Conservation (phyloP, 2,888 invertebrate species). For the Balanococcus diminutus region DNA sequence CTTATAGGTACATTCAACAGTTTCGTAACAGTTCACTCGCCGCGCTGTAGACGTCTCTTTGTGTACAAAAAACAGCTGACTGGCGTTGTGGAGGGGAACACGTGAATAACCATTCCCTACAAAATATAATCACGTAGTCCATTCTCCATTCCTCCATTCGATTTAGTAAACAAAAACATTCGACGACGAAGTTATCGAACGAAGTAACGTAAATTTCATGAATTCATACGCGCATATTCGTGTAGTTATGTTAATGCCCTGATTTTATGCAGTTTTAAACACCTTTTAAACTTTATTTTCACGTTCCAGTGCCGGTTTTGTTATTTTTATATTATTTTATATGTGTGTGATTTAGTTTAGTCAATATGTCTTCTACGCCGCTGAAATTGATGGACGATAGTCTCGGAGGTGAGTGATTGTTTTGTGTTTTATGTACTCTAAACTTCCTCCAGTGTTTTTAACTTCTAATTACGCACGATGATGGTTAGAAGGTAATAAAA, state of each 20-base stretch:
- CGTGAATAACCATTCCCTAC: constrained; percentile 10
- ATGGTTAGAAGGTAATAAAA: not conserved
- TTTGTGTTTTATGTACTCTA: not conserved
- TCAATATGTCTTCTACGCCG: constrained; percentile 32
- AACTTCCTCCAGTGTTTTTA: not conserved
- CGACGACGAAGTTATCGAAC: constrained; percentile 16
- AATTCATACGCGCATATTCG: not conserved
- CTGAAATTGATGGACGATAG: constrained; percentile 18
- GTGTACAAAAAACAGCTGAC: constrained; percentile 3
- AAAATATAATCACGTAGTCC: constrained; percentile 24
- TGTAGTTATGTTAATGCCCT: constrained; percentile 26
- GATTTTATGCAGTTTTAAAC: not conserved
- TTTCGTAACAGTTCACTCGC: not conserved
- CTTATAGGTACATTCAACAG: too few species aligned
- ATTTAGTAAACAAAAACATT: constrained; percentile 37
- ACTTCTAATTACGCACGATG: not conserved
- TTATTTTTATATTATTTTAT: constrained; percentile 16
- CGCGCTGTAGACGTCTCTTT: not conserved
- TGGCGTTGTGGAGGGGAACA: constrained; percentile 3
- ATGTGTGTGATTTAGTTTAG: constrained; percentile 1
- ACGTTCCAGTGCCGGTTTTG: constrained; percentile 37
- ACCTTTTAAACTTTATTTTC: not conserved
- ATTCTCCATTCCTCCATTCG: not conserved
- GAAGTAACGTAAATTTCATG: constrained; percentile 33
- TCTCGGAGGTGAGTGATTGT: constrained; percentile 12